These are phyloP conservation scores for Fregata magnificens DNA, from an alignment of 2,113 vertebrate species.

Conservation along the genomic window DNA sequence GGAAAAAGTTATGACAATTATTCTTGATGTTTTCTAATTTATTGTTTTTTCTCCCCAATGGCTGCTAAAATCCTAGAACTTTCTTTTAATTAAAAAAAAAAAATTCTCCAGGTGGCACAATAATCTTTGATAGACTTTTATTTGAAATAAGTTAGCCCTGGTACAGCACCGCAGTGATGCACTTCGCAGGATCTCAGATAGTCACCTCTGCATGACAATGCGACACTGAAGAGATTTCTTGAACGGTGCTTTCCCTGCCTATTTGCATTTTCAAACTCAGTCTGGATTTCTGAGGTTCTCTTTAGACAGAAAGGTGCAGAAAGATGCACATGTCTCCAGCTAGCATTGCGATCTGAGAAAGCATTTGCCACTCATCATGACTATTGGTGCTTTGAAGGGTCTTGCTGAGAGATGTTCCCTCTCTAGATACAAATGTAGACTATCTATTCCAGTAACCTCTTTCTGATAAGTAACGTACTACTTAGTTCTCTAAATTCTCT, in stretches of 20 bases:
- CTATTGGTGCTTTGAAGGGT: background rate
- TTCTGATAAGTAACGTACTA: background rate
- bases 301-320: background rate
- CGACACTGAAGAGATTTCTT: background rate
- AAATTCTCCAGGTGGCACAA: background rate
- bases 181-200: background rate
- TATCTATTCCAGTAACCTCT: background rate
- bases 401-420: background rate
- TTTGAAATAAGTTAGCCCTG: background rate
- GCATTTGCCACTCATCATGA: background rate
- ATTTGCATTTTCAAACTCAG: background rate
- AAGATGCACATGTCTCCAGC: background rate
- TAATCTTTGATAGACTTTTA: background rate
- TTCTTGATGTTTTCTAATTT: background rate
- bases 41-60: background rate
- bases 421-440: background rate
- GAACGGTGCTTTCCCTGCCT: background rate
- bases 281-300: background rate
- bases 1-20: background rate
- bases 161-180: background rate
- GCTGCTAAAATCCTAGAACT: background rate
- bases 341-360: background rate
- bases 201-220: background rate
- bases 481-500: background rate
- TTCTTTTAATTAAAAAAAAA: background rate